Conservation (phyloP, 2,113 vertebrate species). For the Crotalus viridis region DNA sequence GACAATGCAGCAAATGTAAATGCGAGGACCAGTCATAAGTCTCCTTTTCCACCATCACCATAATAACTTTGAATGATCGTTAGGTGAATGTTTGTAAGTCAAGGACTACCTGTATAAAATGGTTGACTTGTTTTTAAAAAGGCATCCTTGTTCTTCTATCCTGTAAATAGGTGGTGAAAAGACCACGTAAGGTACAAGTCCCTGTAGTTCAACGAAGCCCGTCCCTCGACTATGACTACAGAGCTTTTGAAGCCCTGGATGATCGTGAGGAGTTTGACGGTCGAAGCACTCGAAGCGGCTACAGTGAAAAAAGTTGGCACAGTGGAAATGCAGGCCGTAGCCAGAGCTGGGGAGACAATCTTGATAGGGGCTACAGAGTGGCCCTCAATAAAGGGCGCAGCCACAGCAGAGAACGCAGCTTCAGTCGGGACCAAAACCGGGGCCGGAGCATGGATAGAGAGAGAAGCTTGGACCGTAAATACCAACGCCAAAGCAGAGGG, state of each 20-base stretch:
- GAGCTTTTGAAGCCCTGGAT: slow-evolving; percentile 79
- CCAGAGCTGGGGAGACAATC: slow-evolving; percentile 77
- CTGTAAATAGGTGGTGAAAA: slow-evolving; percentile 83
- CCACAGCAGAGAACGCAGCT: slow-evolving; percentile 54
- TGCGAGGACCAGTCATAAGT: not conserved
- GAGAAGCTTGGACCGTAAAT: slow-evolving; percentile 73
- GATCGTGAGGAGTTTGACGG: slow-evolving; percentile 82
- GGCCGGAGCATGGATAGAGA: slow-evolving; percentile 74
- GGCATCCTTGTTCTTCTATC: slow-evolving; percentile 10
- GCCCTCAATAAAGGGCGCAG: slow-evolving; percentile 68
- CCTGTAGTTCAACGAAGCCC: slow-evolving; percentile 70
- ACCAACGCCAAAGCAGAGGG: slow-evolving; percentile 72
- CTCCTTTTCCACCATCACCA: not conserved
- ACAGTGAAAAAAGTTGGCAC: slow-evolving; percentile 78
- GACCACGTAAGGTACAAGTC: slow-evolving; percentile 82
- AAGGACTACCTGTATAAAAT: not conserved
- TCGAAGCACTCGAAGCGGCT: slow-evolving; percentile 82
- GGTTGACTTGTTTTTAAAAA: not conserved
- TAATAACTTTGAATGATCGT: not conserved
- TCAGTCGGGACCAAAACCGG: slow-evolving; percentile 69
- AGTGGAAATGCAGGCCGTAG: slow-evolving; percentile 73
- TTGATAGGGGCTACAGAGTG: slow-evolving; percentile 70
- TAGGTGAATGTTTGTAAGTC: not conserved
- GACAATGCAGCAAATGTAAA: not conserved
- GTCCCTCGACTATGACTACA: slow-evolving; percentile 74